Conservation (phyloP, 2,113 vertebrate genomes). For the Todiramphus chloris region DNA sequence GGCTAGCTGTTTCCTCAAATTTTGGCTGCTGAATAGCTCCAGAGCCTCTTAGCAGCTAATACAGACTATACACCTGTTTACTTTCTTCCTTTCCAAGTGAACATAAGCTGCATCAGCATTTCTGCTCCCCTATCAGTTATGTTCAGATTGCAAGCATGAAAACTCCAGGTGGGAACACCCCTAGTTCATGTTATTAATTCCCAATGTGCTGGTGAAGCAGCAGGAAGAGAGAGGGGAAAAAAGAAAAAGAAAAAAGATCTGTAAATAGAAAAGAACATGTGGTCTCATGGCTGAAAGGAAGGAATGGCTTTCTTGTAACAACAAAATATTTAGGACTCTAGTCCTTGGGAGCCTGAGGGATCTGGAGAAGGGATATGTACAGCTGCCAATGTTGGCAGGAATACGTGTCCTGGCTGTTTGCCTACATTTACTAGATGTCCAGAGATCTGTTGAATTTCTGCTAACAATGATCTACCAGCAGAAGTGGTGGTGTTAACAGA, state of each 20-base stretch:
- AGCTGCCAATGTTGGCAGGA: accelerated
- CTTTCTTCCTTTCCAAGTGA: background rate
- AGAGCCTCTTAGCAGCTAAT: background rate
- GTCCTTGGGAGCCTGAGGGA: background rate
- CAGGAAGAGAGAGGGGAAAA: background rate
- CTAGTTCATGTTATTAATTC: background rate
- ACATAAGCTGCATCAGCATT: background rate
- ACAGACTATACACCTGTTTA: background rate
- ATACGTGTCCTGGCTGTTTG: background rate
- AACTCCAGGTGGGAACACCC: background rate
- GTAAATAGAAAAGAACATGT: background rate
- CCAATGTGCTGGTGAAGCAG: background rate
- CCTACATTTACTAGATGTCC: background rate
- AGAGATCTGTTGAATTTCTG: background rate
- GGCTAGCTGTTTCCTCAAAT: background rate
- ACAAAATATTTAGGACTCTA: background rate
- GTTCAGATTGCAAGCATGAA: background rate
- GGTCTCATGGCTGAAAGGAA: background rate
- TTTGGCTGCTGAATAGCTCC: background rate
- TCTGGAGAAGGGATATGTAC: background rate
- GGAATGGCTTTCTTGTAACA: background rate
- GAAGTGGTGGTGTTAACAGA: background rate
- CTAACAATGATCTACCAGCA: background rate
- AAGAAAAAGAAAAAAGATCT: background rate
- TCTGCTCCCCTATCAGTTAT: background rate